Conservation (phyloP, 2,888 invertebrate species). For the Acanthosoma haemorrhoidale region DNA sequence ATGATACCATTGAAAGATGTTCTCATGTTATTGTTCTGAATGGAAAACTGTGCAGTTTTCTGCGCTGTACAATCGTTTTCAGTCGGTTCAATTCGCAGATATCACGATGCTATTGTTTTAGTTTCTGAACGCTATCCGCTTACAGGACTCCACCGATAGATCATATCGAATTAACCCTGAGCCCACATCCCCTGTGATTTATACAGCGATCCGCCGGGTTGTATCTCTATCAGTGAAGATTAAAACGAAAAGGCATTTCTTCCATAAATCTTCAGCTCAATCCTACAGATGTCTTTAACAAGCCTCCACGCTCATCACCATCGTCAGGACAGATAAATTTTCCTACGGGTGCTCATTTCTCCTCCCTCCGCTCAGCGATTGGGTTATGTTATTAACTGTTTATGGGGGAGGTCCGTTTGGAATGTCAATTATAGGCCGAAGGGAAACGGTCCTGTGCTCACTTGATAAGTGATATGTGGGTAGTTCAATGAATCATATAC, state of each 20-base stretch:
- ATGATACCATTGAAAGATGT: no score
- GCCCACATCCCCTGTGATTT: background rate
- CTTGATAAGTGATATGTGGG: no score
- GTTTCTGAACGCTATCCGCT: background rate
- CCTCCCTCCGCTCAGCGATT: background rate
- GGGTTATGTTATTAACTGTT: background rate
- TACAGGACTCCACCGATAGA: background rate
- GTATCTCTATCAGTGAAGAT: constrained; percentile 10
- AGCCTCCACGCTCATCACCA: constrained; percentile 1
- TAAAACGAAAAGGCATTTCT: background rate
- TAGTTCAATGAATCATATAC: no score
- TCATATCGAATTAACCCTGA: background rate
- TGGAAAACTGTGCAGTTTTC: no score
- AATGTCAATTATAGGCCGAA: background rate
- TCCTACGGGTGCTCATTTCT: background rate
- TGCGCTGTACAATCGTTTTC: no score
- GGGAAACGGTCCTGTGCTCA: no score
- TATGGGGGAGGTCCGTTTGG: background rate
- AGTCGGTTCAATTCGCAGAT: no score
- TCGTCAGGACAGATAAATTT: background rate
- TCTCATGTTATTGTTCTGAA: no score
- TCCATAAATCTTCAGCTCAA: background rate
- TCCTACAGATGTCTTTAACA: background rate
- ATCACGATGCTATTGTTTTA: no score
- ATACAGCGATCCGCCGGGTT: background rate